Percentiles rank a stretch among this genome's conserved stretches.
phyloP scores from a whole-genome alignment of 2,113 vertebrate species.

The Mystacornis crossleyi region DNA sequence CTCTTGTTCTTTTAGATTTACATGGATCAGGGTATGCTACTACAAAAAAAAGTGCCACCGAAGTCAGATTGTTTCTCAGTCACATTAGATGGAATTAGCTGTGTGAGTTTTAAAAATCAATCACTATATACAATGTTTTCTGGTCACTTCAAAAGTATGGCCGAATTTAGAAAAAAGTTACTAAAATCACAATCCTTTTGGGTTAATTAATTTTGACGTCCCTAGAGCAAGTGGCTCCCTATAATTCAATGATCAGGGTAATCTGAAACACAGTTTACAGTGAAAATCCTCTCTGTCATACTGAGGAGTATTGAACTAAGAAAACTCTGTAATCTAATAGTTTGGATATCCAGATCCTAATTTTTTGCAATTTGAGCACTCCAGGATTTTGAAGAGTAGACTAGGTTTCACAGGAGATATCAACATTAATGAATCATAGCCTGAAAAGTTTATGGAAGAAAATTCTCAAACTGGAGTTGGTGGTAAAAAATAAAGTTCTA shows the following conservation, averaged over 20 bases:
- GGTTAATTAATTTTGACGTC: background rate
- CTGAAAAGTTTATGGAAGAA: background rate
- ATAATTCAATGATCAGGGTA: background rate
- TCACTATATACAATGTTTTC: background rate
- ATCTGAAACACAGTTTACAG: background rate
- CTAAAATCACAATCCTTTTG: background rate
- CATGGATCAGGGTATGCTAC: background rate
- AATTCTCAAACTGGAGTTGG: background rate
- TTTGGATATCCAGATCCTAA: background rate
- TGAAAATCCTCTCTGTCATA: background rate
- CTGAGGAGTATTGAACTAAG: background rate
- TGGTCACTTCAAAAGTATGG: background rate
- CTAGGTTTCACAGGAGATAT: background rate
- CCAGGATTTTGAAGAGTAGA: background rate
- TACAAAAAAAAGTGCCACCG: background rate
- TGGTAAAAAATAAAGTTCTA: background rate
- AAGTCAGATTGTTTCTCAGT: background rate
- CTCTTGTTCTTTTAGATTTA: background rate
- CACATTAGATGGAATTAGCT: background rate
- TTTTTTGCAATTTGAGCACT: background rate
- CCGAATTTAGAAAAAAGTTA: background rate
- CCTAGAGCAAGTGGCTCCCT: background rate
- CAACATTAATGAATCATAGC: background rate
- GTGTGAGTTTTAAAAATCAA: background rate
- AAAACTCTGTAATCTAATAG: background rate